Percentiles rank a stretch among this genome's conserved stretches.
Conservation (phyloP, 2,797 vertebrate genomes). For the Thamnophis elegans region DNA sequence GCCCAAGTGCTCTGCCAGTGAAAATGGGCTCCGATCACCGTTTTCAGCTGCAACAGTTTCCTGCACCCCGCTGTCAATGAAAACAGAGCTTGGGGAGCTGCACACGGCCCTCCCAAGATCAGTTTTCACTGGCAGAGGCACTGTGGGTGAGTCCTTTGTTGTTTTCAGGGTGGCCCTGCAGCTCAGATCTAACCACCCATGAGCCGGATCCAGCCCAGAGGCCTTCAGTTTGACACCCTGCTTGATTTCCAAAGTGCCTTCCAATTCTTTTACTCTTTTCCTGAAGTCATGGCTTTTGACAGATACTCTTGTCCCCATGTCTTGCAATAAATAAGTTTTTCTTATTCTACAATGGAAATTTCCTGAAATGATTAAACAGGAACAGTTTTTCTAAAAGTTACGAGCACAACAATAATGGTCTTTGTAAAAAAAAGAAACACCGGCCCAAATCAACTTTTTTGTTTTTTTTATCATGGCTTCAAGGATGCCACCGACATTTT, state of each 20-base stretch:
- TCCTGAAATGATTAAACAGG: neutral
- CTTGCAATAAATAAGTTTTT: neutral
- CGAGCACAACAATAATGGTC: neutral
- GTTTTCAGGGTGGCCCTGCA: rapidly evolving
- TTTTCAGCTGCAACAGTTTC: too few relatives aligned
- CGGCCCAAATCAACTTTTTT: neutral
- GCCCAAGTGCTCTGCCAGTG: too few relatives aligned
- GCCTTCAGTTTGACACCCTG: neutral
- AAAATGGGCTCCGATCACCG: too few relatives aligned
- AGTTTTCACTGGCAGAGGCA: too few relatives aligned
- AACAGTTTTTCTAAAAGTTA: neutral
- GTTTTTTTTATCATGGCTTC: neutral
- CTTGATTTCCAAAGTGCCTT: neutral
- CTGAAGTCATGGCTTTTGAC: neutral
- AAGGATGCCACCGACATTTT: neutral
- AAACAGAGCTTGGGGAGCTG: too few relatives aligned
- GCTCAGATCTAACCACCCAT: too few relatives aligned
- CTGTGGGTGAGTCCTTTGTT: too few relatives aligned
- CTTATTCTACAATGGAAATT: neutral
- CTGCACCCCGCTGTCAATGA: too few relatives aligned
- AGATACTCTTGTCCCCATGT: neutral
- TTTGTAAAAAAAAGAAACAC: neutral
- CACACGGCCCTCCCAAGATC: too few relatives aligned
- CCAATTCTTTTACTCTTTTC: neutral
- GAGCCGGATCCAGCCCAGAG: too few relatives aligned